A percentile compares a stretch with the other conserved stretches of the same genome.
Conservation (phyloP, 2,113 vertebrate genomes). For the Quiscalus mexicanus region DNA sequence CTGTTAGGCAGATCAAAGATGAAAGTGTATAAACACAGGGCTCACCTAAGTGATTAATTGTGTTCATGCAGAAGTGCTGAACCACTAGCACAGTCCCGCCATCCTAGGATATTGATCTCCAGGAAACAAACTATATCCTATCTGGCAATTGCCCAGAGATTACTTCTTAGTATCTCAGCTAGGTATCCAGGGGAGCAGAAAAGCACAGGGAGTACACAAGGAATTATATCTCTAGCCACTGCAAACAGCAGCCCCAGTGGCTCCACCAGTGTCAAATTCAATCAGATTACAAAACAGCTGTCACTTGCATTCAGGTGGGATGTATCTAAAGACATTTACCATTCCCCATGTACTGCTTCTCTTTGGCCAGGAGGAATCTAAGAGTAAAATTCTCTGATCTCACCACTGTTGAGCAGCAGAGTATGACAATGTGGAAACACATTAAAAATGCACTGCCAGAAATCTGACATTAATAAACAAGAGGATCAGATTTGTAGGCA, state of each 20-base stretch:
- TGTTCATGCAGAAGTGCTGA: neutral
- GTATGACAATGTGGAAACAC: neutral
- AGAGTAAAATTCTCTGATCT: neutral
- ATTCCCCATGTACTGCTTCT: neutral
- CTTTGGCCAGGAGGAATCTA: neutral
- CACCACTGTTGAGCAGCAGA: neutral
- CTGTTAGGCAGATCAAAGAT: slow-evolving; percentile 19
- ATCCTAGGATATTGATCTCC: neutral
- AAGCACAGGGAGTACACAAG: neutral
- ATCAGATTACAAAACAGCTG: neutral
- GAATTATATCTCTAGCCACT: neutral
- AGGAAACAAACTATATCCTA: neutral
- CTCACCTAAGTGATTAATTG: slow-evolving; percentile 18
- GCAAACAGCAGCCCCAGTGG: neutral
- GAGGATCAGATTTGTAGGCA: neutral
- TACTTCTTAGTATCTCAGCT: neutral
- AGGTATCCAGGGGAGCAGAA: neutral
- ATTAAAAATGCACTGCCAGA: neutral
- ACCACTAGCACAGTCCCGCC: neutral
- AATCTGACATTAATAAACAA: neutral
- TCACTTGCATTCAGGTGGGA: neutral
- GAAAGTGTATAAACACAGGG: neutral
- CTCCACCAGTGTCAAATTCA: accelerated
- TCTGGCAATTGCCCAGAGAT: neutral
- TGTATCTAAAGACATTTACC: neutral